Percentiles rank a stretch among this genome's conserved stretches.
Conservation (phyloP, 2,113 vertebrate genomes). For the Lontra canadensis region DNA sequence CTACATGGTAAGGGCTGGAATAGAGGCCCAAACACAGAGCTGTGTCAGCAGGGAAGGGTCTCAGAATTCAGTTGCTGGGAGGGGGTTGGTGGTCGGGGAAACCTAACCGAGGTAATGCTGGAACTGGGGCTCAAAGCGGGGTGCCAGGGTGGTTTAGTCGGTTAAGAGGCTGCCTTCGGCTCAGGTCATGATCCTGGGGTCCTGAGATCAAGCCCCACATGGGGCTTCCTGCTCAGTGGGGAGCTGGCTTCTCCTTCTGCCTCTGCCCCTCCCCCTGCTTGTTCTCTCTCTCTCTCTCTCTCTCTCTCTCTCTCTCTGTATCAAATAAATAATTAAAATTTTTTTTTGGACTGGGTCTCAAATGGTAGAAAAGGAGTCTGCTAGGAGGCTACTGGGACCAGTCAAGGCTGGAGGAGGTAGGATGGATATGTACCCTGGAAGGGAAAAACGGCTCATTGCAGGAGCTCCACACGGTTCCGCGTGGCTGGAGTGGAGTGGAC, state of each 20-base stretch:
- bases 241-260: too few relatives aligned
- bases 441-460: not conserved
- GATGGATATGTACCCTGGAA: accelerated
- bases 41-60: not conserved
- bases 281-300: too few relatives aligned
- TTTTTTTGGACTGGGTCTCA: not conserved
- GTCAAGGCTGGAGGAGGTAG: not conserved
- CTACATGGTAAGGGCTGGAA: not conserved
- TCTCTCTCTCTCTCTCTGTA: too few relatives aligned
- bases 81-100: not conserved
- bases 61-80: not conserved
- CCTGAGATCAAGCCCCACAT: too few relatives aligned
- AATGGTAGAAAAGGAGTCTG: not conserved
- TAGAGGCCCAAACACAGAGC: not conserved
- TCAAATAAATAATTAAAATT: too few relatives aligned
- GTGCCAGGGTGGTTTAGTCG: too few relatives aligned
- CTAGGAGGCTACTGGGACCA: not conserved
- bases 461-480: accelerated
- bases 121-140: too few relatives aligned
- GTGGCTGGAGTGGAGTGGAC: not conserved
- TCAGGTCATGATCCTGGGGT: too few relatives aligned
- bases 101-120: not conserved
- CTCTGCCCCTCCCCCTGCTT: too few relatives aligned
- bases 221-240: too few relatives aligned
- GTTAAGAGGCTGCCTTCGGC: too few relatives aligned